Conservation (phyloP, 2,888 invertebrate species). For the Carterocephalus palaemon region DNA sequence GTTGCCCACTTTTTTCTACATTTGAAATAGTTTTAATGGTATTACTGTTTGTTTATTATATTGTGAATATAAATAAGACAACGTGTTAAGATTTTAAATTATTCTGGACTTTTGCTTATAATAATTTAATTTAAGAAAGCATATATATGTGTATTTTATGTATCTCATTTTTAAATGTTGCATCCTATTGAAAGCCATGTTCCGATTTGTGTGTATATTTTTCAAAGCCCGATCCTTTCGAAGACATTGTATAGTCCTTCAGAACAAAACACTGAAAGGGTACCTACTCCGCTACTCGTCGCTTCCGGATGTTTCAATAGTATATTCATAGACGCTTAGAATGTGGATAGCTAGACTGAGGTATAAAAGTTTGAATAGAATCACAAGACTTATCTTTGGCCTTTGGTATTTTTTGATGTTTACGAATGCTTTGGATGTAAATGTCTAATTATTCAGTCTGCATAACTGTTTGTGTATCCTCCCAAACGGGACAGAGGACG, state of each 20-base stretch:
- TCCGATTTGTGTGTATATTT: constrained; percentile 19
- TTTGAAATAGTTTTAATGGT: too few relatives aligned
- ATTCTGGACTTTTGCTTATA: too few relatives aligned
- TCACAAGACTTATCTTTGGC: constrained; percentile 29
- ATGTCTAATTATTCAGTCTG: constrained; percentile 30
- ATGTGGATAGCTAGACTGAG: constrained; percentile 10
- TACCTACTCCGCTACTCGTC: constrained; percentile 7
- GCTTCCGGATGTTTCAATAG: constrained; percentile 21
- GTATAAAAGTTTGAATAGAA: constrained; percentile 12
- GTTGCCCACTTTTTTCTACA: too few relatives aligned
- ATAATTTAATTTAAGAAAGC: too few relatives aligned
- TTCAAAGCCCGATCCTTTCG: constrained; percentile 18
- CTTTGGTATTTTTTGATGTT: constrained; percentile 33
- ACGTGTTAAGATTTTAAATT: too few relatives aligned
- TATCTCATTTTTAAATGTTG: neutral
- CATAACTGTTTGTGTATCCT: constrained; percentile 19
- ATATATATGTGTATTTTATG: neutral
- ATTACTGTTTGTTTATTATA: too few relatives aligned
- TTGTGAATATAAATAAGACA: too few relatives aligned
- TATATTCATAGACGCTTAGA: constrained; percentile 16
- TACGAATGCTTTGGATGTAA: constrained; percentile 41
- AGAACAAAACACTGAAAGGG: constrained; percentile 23
- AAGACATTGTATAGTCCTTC: constrained; percentile 13
- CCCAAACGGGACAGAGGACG: constrained; percentile 7
- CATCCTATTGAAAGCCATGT: constrained; percentile 13